These are phyloP conservation scores for Chiridota heheva DNA, from an alignment of 35 echinoderm and acorn worm genomes.

Conservation along the genomic window DNA sequence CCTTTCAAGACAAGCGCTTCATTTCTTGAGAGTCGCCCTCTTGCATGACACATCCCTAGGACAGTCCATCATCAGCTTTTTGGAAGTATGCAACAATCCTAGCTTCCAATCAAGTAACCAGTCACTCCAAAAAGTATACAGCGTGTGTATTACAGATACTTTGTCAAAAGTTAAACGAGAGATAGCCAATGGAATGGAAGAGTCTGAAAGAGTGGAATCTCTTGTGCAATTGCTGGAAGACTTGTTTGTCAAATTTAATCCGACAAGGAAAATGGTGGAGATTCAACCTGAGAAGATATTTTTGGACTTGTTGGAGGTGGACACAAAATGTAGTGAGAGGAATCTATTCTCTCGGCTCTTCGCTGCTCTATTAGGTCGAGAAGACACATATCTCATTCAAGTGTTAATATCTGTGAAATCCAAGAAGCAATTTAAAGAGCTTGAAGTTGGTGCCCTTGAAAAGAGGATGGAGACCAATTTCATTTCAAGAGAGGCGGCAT, in stretches of 20 bases:
- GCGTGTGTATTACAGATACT: slow-evolving; percentile 57
- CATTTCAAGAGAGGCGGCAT: slow-evolving; percentile 42
- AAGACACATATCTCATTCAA: neutral
- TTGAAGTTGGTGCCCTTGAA: neutral
- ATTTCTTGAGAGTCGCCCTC: slow-evolving; percentile 44
- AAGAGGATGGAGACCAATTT: slow-evolving; percentile 12
- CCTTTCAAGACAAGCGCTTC: slow-evolving; percentile 26
- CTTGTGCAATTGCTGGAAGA: slow-evolving; percentile 27
- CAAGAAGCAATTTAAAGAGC: slow-evolving; percentile 1
- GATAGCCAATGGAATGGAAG: slow-evolving; percentile 21
- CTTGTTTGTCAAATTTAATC: slow-evolving; percentile 33
- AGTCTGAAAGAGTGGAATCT: neutral
- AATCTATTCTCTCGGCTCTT: neutral
- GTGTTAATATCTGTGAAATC: neutral
- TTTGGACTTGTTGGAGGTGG: slow-evolving; percentile 24
- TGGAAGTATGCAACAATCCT: slow-evolving; percentile 18
- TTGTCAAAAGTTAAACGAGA: slow-evolving; percentile 29
- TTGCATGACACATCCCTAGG: slow-evolving; percentile 45
- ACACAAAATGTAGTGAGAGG: slow-evolving; percentile 13
- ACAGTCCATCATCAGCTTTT: slow-evolving; percentile 56
- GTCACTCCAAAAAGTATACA: slow-evolving; percentile 62
- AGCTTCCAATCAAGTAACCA: slow-evolving; percentile 42
- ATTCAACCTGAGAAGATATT: slow-evolving; percentile 54
- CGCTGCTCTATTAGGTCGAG: slow-evolving; percentile 3
- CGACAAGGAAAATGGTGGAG: slow-evolving; percentile 18